Conservation (phyloP, 2,113 vertebrate genomes). For the Cervus canadensis region DNA sequence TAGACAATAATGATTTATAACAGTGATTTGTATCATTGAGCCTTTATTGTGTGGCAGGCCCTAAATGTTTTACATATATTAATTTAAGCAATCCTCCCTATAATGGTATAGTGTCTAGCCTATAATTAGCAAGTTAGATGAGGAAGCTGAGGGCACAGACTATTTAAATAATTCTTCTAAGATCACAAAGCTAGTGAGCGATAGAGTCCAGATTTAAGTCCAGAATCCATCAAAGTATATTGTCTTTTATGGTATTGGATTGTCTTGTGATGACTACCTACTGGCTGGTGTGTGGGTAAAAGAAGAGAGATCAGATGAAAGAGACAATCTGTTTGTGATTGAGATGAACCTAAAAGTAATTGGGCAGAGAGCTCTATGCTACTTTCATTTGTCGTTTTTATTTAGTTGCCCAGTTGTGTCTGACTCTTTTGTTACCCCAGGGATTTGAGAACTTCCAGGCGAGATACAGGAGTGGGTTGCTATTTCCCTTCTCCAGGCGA, state of each 20-base stretch:
- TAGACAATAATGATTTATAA: not conserved
- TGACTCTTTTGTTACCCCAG: not conserved
- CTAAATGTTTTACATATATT: not conserved
- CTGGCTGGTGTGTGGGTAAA: not conserved
- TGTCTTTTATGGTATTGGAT: not conserved
- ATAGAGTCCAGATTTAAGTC: not conserved
- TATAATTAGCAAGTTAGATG: not conserved
- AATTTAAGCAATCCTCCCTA: not conserved
- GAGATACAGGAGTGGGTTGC: not conserved
- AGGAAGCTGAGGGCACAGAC: not conserved
- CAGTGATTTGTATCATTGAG: not conserved
- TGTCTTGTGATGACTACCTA: not conserved
- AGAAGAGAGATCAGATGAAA: not conserved
- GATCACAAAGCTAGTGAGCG: not conserved
- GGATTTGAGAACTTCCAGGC: not conserved
- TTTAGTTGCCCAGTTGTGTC: not conserved
- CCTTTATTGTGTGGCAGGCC: not conserved
- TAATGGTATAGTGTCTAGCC: not conserved
- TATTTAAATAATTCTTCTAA: not conserved
- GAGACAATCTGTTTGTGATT: not conserved
- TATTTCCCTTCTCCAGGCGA: not conserved
- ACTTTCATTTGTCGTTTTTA: not conserved
- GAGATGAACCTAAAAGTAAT: not conserved
- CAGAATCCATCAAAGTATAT: not conserved
- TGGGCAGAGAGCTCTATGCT: not conserved